Evolutionary conservation across 2,888 invertebrate genomes (phyloP), one percentile per base, ranked within the genome.

Genomic region (Melanostoma mellinum): DNA sequence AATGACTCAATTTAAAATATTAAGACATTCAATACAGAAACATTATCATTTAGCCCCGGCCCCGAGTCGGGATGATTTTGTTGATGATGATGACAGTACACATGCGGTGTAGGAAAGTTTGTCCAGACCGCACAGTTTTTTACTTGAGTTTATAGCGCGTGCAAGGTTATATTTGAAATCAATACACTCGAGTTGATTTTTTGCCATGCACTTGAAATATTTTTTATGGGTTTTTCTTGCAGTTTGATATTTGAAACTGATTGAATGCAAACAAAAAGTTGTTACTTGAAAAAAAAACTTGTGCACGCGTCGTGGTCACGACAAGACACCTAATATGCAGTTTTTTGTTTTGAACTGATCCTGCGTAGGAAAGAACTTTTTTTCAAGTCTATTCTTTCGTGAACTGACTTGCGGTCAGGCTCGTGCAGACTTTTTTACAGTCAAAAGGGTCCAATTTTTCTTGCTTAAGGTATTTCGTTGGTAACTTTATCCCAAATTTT

Each of bases 1-100:
- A 82, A 82, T 82, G 82, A 78, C 82, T 82, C 82, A 82, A 82
- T 82, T 82, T 82, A 69, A 77, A 76, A 80, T 58, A 77, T 71
- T 81, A 86, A 81, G 77, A 81, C 81, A 81, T 81, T 81, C 77
- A 81, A 81, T 77, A 63, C 56, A 53, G 81, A 77, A 77, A 81
- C 72, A 81, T 81, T 81, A 81, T 81, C 76, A 81, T 77, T 81
- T 72, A 67, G 65, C 32, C 38, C 50, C 38, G 61, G 68, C 20
- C 75, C 53, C 55, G 67, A 53, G 48, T 68, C 48, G 53, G 32
- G 71, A 76, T 30, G 48, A 44, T 56, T 36, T 20, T 40, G 53
- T 75, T 30, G 53, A 52, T 46, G 35, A 42, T 71, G 36, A 35
- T 33, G 52, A 42, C 61, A 61, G 9, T 2, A 38, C 38, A 46